Percentiles rank a stretch among this genome's conserved stretches.
These are phyloP conservation scores for Carposina sasakii DNA, from an alignment of 1,140 invertebrate genomes.

Conservation along the genomic window DNA sequence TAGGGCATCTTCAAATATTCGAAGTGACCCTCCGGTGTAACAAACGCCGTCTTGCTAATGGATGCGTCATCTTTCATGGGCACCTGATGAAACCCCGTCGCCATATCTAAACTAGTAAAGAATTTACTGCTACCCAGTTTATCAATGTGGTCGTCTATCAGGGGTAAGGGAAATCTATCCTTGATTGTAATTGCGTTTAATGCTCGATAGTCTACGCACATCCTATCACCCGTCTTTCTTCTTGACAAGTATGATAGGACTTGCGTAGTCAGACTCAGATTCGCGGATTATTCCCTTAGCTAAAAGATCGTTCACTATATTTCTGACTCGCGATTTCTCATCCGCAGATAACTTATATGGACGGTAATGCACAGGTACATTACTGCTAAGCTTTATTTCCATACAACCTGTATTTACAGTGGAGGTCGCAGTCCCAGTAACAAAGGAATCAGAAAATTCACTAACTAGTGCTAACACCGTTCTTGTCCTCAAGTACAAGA, in stretches of 20 bases:
- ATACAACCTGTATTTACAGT: constrained; percentile 6
- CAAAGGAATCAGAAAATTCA: constrained; percentile 1
- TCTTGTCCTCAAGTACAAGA: neutral
- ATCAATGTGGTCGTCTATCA: constrained; percentile 4
- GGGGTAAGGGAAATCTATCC: constrained; percentile 22
- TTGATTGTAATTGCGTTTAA: constrained; percentile 10
- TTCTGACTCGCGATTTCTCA: neutral
- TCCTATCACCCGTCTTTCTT: constrained; percentile 12
- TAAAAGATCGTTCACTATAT: constrained; percentile 4
- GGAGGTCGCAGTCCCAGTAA: constrained; percentile 3
- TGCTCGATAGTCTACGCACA: constrained; percentile 40
- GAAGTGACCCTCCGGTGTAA: constrained; percentile 6
- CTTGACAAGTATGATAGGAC: constrained; percentile 18
- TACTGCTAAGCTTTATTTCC: neutral
- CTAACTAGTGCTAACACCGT: neutral
- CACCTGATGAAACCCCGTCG: constrained; percentile 2
- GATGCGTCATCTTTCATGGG: constrained; percentile 3
- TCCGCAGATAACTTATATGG: constrained; percentile 5
- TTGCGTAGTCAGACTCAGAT: constrained; percentile 27
- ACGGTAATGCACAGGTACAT: neutral
- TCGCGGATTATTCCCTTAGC: constrained; percentile 14
- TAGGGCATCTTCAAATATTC: constrained; percentile 10
- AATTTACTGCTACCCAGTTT: constrained; percentile 10
- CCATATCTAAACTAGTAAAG: constrained; percentile 4
- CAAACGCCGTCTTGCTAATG: constrained; percentile 5